A percentile compares a stretch with the other conserved stretches of the same genome.
Evolutionary conservation across 2,113 vertebrate species (phyloP).

Genomic region (Podocnemis expansa): DNA sequence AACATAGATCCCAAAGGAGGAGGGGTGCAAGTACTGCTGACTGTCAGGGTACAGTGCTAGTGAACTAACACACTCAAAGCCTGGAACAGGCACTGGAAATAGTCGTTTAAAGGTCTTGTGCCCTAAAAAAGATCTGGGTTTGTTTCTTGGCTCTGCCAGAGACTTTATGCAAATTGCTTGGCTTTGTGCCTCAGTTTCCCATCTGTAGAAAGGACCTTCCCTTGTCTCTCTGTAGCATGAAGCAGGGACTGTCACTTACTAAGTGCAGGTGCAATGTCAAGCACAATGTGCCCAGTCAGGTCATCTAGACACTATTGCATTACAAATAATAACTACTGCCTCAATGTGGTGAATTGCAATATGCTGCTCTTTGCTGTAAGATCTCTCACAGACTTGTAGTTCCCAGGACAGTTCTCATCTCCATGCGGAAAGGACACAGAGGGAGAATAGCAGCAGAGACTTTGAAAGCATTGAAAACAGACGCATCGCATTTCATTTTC

Average conservation of each 20-base stretch:
- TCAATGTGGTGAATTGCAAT: neutral
- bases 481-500: fast-evolving
- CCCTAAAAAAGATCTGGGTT: neutral
- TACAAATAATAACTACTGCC: neutral
- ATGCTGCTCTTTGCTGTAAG: neutral
- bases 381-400: neutral
- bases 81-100: neutral
- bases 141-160: neutral
- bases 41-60: neutral
- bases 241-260: neutral
- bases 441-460: neutral
- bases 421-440: fast-evolving
- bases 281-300: neutral
- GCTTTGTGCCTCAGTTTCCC: neutral
- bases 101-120: fast-evolving
- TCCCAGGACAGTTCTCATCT: neutral
- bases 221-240: neutral
- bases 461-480: neutral
- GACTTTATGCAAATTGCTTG: neutral
- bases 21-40: neutral
- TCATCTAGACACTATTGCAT: neutral
- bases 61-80: neutral
- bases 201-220: neutral
- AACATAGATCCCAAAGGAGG: neutral
- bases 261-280: neutral